Evolutionary conservation across 2,113 vertebrate genomes (phyloP), one percentile per base, ranked within the genome.

Genomic region (Pterocles burchelli): DNA sequence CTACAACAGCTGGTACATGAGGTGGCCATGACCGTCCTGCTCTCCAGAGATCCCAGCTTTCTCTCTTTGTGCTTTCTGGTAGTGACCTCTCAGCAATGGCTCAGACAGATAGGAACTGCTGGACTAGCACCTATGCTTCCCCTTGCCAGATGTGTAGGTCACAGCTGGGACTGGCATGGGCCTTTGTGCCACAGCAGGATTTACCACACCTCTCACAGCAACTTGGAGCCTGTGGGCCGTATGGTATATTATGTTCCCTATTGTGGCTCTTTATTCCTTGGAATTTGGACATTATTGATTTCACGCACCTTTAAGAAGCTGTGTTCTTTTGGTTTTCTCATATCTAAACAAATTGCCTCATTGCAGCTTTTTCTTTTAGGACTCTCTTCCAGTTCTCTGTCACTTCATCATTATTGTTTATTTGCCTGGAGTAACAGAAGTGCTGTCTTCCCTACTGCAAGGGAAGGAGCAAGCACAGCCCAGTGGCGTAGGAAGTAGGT

Each of bases 61-160:
- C 24, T 76, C 13, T 76, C 13, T 17, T 34, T 46, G n/a, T 65
- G 6, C 21, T 76, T 33, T 21, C 58, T 81, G 19, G 8, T 48
- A 61, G 13, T 4, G 13, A 8, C 8, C 10, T 73, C 46, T 76
- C 38, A 34, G 5, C 0, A 3, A 18, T 33, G 29, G 31, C 36
- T 82, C 36, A 48, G n/a, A 49, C 31, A 0, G 3, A 19, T 28
- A 38, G 59, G 49, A 85, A 43, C 6, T 45, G 36, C n/a, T 62
- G 38, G 15, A 66, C 38, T 63, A 51, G 15, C 2, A 6, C 28
- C 28, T 83, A 4, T 1, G 1, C 6, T 80, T 75, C 19, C 19
- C 21, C 7, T 5, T 2, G 0, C 5, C 45, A 19, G 13, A 6
- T 3, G 9, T 21, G 18, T 45, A n/a, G 52, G 80, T 22, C 36